Conservation (phyloP, 2,113 vertebrate species). For the Bos indicus region DNA sequence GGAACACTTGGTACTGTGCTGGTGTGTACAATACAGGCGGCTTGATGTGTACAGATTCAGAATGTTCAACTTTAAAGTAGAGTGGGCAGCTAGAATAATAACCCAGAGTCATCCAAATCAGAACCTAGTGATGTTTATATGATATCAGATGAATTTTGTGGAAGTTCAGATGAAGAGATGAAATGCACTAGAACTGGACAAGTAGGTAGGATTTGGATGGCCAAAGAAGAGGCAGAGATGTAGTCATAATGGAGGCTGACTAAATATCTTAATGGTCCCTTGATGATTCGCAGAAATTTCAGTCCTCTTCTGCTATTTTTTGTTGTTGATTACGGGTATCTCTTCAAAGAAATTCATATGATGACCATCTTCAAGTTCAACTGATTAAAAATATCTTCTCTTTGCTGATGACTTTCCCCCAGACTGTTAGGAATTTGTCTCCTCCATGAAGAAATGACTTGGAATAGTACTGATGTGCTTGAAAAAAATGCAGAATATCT, state of each 20-base stretch:
- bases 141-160: not conserved
- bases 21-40: not conserved
- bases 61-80: not conserved
- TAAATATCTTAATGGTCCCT: not conserved
- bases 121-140: not conserved
- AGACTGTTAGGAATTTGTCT: not conserved
- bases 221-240: not conserved
- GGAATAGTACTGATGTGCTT: not conserved
- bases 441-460: not conserved
- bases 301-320: not conserved
- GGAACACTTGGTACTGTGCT: not conserved
- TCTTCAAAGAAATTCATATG: not conserved
- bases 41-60: not conserved
- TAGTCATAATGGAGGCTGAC: not conserved
- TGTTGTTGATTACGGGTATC: not conserved
- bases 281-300: not conserved
- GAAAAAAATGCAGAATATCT: not conserved
- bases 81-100: not conserved
- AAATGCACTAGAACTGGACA: not conserved
- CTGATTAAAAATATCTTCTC: not conserved
- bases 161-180: not conserved
- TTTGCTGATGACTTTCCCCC: not conserved
- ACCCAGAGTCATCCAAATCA: not conserved
- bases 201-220: not conserved
- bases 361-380: not conserved